Percentiles rank a stretch among this genome's conserved stretches.
Evolutionary conservation across 1,140 invertebrate species (phyloP).

Genomic region (Orussus abietinus): DNA sequence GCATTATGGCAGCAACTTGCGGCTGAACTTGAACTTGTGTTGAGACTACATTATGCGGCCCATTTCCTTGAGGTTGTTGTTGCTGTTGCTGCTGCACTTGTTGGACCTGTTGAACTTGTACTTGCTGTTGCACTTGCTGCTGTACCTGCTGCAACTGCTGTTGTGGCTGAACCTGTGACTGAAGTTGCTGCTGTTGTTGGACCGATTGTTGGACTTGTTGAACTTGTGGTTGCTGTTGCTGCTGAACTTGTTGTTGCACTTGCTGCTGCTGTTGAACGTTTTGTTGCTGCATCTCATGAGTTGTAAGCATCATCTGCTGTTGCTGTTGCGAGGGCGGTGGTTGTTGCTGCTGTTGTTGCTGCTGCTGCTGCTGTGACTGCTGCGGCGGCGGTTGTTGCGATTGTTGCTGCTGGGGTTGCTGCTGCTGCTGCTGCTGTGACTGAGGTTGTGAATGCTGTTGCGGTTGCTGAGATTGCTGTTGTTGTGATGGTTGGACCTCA

Average conservation of each 20-base stretch:
- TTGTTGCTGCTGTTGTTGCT: slow-evolving; percentile 47
- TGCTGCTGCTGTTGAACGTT: slow-evolving; percentile 34
- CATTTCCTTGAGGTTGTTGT: slow-evolving; percentile 40
- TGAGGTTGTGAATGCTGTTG: slow-evolving; percentile 28
- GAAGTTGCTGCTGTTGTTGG: slow-evolving; percentile 32
- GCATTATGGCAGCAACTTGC: slow-evolving; percentile 57
- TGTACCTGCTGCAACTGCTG: slow-evolving; percentile 49
- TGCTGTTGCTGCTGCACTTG: slow-evolving; percentile 52
- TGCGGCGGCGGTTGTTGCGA: slow-evolving; percentile 51
- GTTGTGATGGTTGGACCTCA: slow-evolving; percentile 38
- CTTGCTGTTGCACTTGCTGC: slow-evolving; percentile 44
- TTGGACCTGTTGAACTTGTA: slow-evolving; percentile 41
- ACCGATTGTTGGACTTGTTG: slow-evolving; percentile 40
- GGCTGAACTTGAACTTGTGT: slow-evolving; percentile 53
- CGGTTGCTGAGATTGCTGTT: slow-evolving; percentile 33
- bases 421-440: slow-evolving; percentile 24
- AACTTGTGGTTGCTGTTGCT: slow-evolving; percentile 42
- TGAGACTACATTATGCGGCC: slow-evolving; percentile 45
- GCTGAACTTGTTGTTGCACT: slow-evolving; percentile 40
- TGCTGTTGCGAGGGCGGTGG: slow-evolving; percentile 49
- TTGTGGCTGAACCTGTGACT: slow-evolving; percentile 44
- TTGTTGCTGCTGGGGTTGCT: slow-evolving; percentile 42
- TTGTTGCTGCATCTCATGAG: slow-evolving; percentile 36
- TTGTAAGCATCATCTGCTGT: too few species aligned
- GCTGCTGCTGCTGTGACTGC: slow-evolving; percentile 48